Evolutionary conservation across 2,797 vertebrate species (phyloP).

Genomic region (Sebastolobus altivelis): DNA sequence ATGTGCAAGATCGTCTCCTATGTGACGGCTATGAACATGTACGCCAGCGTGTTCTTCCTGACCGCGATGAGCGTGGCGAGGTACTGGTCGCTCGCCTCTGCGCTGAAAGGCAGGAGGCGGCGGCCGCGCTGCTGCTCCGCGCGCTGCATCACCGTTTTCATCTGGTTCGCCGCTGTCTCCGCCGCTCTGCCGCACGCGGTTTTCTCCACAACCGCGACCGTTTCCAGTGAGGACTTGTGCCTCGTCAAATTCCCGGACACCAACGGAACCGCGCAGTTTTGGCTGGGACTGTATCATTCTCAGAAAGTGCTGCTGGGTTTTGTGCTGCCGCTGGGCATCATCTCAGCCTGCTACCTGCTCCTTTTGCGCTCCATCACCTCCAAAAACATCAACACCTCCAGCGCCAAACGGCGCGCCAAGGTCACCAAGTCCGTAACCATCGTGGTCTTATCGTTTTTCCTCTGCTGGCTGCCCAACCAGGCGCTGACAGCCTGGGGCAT

Average conservation of each 20-base stretch:
- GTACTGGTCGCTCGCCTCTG: slow-evolving; percentile 92
- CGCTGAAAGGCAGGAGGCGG: slow-evolving; percentile 83
- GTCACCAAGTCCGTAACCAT: slow-evolving; percentile 95
- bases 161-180: slow-evolving; percentile 89
- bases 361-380: slow-evolving; percentile 91
- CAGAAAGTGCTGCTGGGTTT: slow-evolving; percentile 96
- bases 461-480: slow-evolving; percentile 98
- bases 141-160: slow-evolving; percentile 84
- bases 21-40: slow-evolving; percentile 97
- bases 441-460: slow-evolving; percentile 95
- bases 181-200: slow-evolving; percentile 92
- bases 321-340: slow-evolving; percentile 88
- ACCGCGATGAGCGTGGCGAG: slow-evolving; percentile 95
- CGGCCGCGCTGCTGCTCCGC: slow-evolving; percentile 79
- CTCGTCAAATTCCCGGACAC: slow-evolving; percentile 91
- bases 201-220: slow-evolving; percentile 91
- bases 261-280: slow-evolving; percentile 88
- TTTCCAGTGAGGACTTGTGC: slow-evolving; percentile 92
- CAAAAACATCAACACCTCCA: slow-evolving; percentile 86
- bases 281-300: slow-evolving; percentile 93
- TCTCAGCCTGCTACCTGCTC: slow-evolving; percentile 91
- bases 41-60: slow-evolving; percentile 97
- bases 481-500: slow-evolving; percentile 95
- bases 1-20: slow-evolving; percentile 97
- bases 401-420: slow-evolving; percentile 90